phyloP scores from a whole-genome alignment of 2,113 vertebrate genomes.

The Dascyllus trimaculatus region DNA sequence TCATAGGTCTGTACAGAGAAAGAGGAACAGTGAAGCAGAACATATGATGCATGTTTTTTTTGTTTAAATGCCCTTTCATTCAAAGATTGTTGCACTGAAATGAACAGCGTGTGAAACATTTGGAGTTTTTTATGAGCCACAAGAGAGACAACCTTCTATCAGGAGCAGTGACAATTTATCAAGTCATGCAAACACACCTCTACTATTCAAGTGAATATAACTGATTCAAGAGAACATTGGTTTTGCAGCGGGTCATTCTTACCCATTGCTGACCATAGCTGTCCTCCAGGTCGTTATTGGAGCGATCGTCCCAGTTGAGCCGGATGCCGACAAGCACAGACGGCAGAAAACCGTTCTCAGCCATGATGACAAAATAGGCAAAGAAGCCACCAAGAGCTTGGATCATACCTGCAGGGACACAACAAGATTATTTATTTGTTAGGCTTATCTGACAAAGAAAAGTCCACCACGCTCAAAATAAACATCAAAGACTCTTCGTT shows the following conservation, averaged over 20 bases:
- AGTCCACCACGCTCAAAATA: background rate
- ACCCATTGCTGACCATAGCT: constrained; percentile 95
- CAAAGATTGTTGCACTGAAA: no score
- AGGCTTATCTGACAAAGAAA: background rate
- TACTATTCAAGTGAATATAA: background rate
- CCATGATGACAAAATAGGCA: constrained; percentile 90
- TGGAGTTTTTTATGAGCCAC: no score
- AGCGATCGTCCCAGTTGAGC: constrained; percentile 87
- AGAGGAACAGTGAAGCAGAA: constrained; percentile 19
- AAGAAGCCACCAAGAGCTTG: constrained; percentile 91
- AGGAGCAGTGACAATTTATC: no score
- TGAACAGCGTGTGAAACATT: no score
- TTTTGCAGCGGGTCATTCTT: background rate
- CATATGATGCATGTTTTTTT: no score
- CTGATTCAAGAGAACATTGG: background rate
- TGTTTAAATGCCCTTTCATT: no score
- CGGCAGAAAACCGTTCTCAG: constrained; percentile 90
- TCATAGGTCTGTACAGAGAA: constrained; percentile 87
- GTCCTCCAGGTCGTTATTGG: constrained; percentile 88
- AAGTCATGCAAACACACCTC: no score
- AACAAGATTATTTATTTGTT: background rate
- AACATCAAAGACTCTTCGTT: no score
- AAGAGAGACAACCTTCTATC: no score
- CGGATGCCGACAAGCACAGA: constrained; percentile 85
- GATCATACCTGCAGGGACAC: constrained; percentile 88